A percentile compares a stretch with the other conserved stretches of the same genome.
phyloP scores from a whole-genome alignment of 2,113 vertebrate species.

The Edolisoma coerulescens region DNA sequence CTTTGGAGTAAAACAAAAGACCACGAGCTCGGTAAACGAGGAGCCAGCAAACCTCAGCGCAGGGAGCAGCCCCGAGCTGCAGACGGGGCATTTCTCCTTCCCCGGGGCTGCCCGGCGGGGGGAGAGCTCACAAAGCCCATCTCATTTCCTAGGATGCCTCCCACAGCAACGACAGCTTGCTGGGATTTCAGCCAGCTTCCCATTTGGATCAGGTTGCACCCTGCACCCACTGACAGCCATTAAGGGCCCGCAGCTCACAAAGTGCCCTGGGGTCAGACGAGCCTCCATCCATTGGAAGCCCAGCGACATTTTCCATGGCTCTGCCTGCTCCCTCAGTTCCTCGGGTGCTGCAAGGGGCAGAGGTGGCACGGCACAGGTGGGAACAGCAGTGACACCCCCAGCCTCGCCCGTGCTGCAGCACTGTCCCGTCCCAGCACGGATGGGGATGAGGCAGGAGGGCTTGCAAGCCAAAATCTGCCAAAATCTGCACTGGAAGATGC shows the following conservation, averaged over 20 bases:
- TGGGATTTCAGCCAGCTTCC: constrained; percentile 25
- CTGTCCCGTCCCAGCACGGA: fast-evolving
- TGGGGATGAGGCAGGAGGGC: neutral
- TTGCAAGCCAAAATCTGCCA: neutral
- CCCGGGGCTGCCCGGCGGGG: neutral
- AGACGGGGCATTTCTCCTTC: neutral
- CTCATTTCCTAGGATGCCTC: neutral
- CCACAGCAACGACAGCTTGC: neutral
- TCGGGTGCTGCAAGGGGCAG: neutral
- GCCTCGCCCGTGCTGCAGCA: neutral
- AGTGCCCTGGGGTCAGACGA: neutral
- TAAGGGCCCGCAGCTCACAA: neutral
- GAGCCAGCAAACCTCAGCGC: neutral
- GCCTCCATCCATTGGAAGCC: neutral
- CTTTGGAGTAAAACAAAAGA: fast-evolving
- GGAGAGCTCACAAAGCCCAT: neutral
- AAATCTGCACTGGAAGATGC: neutral
- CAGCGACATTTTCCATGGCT: neutral
- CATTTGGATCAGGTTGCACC: constrained; percentile 9
- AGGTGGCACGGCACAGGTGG: neutral
- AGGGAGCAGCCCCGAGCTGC: neutral
- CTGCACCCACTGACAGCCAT: neutral
- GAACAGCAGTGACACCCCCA: fast-evolving
- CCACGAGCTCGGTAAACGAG: fast-evolving
- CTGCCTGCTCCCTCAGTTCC: neutral